phyloP scores from a whole-genome alignment of 1,140 invertebrate species.

The Tetramorium parvispinum region DNA sequence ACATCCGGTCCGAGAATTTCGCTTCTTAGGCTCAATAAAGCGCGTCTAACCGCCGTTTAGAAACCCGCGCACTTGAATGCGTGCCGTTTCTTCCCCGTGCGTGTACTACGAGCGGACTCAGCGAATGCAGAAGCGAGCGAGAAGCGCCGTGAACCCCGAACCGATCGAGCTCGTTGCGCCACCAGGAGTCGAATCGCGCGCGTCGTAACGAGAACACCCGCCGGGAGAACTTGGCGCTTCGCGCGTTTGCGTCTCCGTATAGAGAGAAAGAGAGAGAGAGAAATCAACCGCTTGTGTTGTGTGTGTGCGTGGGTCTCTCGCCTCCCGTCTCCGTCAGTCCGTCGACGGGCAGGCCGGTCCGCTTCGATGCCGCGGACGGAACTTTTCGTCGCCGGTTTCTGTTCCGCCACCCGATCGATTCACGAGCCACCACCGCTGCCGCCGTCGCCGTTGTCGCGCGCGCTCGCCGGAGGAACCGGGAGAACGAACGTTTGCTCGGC shows the following conservation, averaged over 20 bases:
- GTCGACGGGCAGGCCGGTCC: slow-evolving; percentile 7
- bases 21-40: background rate
- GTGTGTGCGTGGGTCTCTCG: background rate
- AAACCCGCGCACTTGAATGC: slow-evolving; percentile 53
- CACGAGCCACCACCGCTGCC: background rate
- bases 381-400: background rate
- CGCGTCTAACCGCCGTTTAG: background rate
- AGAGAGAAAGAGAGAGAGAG: background rate
- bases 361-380: background rate
- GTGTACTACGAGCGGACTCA: slow-evolving; percentile 24
- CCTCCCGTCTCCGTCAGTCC: background rate
- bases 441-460: background rate
- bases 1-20: slow-evolving; percentile 52
- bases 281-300: no score
- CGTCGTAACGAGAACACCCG: background rate
- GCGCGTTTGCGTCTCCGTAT: no score
- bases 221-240: background rate
- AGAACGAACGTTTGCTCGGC: background rate
- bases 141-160: background rate
- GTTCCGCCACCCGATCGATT: background rate
- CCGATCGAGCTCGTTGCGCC: background rate
- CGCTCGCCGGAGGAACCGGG: background rate
- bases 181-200: background rate
- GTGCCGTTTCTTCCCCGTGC: background rate
- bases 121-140: background rate